Evolutionary conservation across 2,888 invertebrate genomes (phyloP), one percentile per base, ranked within the genome.

Genomic region (Anagyrus pseudococci): DNA sequence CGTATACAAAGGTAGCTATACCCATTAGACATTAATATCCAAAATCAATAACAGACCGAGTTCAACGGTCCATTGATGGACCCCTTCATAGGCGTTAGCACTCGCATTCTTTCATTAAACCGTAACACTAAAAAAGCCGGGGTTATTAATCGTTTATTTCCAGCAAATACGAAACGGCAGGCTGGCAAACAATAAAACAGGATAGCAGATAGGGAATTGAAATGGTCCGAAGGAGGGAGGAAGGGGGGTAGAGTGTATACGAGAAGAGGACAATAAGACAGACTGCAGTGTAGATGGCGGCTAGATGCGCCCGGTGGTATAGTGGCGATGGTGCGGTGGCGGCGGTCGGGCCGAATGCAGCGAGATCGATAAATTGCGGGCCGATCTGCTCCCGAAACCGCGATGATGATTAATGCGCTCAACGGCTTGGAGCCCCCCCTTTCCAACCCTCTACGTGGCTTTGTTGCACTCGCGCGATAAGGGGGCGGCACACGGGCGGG

Each of bases 391-490:
- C 54, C 52, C 54, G 22, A 61, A 61, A 61, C 60, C 61, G 15
- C 61, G 54, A 58, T 49, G 57, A 64, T 58, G 64, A 64, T 64
- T 61, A 64, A 64, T 64, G 54, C 54, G 63, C 46, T 46, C 60
- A 20, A 19, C 46, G 41, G 54, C 53, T 47, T 43, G 33, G 20
- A 33, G 13, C 13, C 33, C 33, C 33, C 2, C 33, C 33, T 10
- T n/a, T n/a, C n/a, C n/a, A n/a, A n/a, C 47, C 25, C 41, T 25
- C n/a, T 29, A 26, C 10, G 44, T 40, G 43, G 53, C 22, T 62
- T 52, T 56, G 41, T 61, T 50, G 56, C 41, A n/a, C 17, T 50
- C 25, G 20, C 15, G 44, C 25, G 54, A 20, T 8, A 26, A 22
- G 20, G 10, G 20, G 19, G 20, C 20, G 44, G n/a, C n/a, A n/a